phyloP scores from a whole-genome alignment of 1,140 invertebrate genomes.

The Brachionus angularis region DNA sequence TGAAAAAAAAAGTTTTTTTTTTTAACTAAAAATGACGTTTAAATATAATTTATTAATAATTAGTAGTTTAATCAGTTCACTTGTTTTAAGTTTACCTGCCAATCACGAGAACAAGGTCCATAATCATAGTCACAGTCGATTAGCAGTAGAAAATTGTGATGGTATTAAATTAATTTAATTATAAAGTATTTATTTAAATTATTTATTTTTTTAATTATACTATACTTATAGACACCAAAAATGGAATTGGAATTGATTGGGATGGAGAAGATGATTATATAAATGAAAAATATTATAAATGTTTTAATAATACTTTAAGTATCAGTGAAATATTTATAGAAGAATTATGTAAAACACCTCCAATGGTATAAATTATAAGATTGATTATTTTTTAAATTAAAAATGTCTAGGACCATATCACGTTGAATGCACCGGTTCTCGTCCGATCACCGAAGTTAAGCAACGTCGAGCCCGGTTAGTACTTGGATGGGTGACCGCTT shows the following conservation, averaged over 20 bases:
- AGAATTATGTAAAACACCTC: conserved; percentile 8
- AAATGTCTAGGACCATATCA: too few relatives aligned
- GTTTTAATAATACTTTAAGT: not conserved
- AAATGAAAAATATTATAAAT: not conserved
- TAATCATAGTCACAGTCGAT: conserved; percentile 34
- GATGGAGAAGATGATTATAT: not conserved
- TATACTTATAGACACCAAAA: conserved; percentile 4
- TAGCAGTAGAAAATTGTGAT: conserved; percentile 4
- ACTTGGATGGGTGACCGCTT: too few relatives aligned
- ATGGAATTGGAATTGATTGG: conserved; percentile 38
- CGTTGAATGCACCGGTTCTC: too few relatives aligned
- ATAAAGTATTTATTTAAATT: not conserved
- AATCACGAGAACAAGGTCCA: too few relatives aligned
- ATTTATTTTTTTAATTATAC: not conserved
- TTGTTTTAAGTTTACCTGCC: not conserved
- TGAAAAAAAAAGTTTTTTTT: too few relatives aligned
- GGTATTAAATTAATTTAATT: too few relatives aligned
- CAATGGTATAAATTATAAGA: not conserved
- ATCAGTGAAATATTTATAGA: not conserved
- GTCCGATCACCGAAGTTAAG: too few relatives aligned
- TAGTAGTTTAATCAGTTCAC: not conserved
- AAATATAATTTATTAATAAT: not conserved
- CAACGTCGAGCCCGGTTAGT: too few relatives aligned
- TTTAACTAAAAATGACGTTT: too few relatives aligned
- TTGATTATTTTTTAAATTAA: not conserved